Conservation (phyloP, 2,888 invertebrate species). For the Fragum whitleyi region DNA sequence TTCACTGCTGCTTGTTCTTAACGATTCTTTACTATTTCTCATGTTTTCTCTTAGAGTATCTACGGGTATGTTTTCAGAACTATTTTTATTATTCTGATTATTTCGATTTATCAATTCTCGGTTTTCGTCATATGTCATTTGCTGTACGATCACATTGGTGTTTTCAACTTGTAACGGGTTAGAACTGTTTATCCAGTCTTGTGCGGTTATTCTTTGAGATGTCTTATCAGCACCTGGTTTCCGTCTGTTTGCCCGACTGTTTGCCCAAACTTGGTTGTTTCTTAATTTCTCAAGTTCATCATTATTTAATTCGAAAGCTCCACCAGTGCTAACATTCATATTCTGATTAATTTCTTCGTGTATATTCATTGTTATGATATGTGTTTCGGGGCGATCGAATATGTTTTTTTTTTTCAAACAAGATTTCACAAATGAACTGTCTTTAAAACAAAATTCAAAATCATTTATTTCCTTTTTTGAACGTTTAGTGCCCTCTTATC, state of each 20-base stretch:
- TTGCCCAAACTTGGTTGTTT: constrained; percentile 46
- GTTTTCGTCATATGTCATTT: background rate
- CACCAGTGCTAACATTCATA: constrained; percentile 35
- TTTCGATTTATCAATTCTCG: background rate
- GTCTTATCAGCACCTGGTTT: constrained; percentile 1
- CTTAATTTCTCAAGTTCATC: constrained; percentile 45
- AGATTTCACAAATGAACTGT: background rate
- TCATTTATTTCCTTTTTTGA: too few species aligned
- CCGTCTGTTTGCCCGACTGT: constrained; percentile 23
- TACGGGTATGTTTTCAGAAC: constrained; percentile 5
- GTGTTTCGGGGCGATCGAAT: background rate
- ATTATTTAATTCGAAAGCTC: constrained; percentile 40
- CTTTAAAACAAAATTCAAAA: background rate
- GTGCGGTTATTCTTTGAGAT: background rate
- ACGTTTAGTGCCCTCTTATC: too few species aligned
- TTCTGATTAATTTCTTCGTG: constrained; percentile 49
- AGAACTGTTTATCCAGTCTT: background rate
- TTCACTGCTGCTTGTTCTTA: constrained; percentile 42
- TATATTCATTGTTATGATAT: constrained; percentile 17
- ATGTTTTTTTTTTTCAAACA: background rate
- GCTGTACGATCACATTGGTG: background rate
- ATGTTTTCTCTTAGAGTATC: constrained; percentile 54
- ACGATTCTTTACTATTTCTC: constrained; percentile 50
- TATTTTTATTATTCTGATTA: constrained; percentile 7
- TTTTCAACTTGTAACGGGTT: background rate